phyloP scores from a whole-genome alignment of 2,797 vertebrate genomes.

The Rhinogobio ventralis region DNA sequence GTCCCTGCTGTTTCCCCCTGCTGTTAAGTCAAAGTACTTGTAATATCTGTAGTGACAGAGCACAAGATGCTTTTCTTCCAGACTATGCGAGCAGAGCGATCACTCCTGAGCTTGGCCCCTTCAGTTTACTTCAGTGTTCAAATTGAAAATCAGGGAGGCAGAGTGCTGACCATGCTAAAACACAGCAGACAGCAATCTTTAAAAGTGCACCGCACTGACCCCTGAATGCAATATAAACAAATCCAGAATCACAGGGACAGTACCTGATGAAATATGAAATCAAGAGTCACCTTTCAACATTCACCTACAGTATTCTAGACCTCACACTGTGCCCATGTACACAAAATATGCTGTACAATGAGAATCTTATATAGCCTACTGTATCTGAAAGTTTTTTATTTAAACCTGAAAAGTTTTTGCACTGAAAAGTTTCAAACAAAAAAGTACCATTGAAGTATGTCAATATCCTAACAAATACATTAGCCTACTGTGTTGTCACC shows the following conservation, averaged over 20 bases:
- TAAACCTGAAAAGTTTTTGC: not conserved
- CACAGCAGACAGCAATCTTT: conserved; percentile 47
- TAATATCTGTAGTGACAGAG: conserved; percentile 52
- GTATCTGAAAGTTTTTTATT: not conserved
- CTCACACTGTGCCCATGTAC: not conserved
- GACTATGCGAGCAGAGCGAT: conserved; percentile 54
- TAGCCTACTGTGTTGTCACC: too few relatives aligned
- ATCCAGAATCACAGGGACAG: conserved; percentile 39
- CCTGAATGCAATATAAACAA: conserved; percentile 31
- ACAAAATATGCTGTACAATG: not conserved
- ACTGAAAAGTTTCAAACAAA: not conserved
- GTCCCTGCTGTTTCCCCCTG: conserved; percentile 4
- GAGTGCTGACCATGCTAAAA: conserved; percentile 58
- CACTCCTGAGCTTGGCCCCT: conserved; percentile 44
- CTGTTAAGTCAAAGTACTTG: conserved; percentile 40
- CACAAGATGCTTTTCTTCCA: conserved; percentile 50
- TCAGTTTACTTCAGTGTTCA: conserved; percentile 50
- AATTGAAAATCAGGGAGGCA: conserved; percentile 53
- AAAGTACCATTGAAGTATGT: not conserved
- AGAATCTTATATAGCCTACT: not conserved
- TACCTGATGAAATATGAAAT: conserved; percentile 36
- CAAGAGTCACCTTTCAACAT: conserved; percentile 24
- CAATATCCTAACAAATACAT: not conserved
- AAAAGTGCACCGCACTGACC: conserved; percentile 25
- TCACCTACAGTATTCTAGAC: conserved; percentile 2